Evolutionary conservation across 2,113 vertebrate species (phyloP).

Genomic region (Leptocoma aspasia): DNA sequence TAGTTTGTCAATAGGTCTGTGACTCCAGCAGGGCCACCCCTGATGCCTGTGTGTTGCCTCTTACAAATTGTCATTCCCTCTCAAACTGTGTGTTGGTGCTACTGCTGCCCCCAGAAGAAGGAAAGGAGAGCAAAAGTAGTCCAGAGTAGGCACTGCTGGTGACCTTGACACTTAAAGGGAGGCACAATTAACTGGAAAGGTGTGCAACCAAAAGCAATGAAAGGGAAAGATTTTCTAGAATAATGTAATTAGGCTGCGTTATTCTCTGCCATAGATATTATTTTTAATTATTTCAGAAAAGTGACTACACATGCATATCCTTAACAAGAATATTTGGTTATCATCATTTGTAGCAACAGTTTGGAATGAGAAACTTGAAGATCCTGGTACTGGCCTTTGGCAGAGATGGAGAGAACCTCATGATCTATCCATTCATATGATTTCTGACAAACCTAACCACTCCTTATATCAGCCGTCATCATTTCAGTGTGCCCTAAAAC

Average conservation of each 20-base stretch:
- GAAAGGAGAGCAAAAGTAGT: neutral
- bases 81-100: neutral
- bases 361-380: neutral
- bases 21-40: neutral
- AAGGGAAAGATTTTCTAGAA: neutral
- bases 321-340: neutral
- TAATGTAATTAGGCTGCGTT: neutral
- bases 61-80: neutral
- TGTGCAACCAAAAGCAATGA: neutral
- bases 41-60: neutral
- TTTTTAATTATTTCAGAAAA: neutral
- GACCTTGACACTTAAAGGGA: neutral
- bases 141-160: neutral
- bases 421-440: accelerated
- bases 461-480: neutral
- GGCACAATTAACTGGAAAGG: neutral
- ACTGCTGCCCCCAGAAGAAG: neutral
- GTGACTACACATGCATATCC: neutral
- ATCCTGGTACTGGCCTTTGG: neutral
- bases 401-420: neutral
- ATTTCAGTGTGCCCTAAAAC: neutral
- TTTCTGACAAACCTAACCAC: neutral
- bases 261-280: neutral
- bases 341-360: neutral
- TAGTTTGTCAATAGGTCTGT: neutral